Conservation (phyloP, 2,797 vertebrate species). For the Ctenosaura bakeri region DNA sequence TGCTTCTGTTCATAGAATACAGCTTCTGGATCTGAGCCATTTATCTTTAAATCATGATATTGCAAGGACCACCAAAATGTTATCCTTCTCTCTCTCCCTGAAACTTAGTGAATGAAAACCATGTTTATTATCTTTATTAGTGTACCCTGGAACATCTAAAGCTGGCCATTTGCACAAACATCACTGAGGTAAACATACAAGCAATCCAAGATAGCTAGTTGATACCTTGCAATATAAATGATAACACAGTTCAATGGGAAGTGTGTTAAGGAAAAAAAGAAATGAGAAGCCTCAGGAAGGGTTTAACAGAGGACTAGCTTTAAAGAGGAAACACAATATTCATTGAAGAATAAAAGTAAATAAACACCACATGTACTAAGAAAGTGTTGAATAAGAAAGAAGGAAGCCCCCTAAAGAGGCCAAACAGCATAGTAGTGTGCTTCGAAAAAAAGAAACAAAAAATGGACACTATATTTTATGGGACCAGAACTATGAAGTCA, state of each 20-base stretch:
- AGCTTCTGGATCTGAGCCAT: neutral
- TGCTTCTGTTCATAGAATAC: neutral
- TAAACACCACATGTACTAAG: neutral
- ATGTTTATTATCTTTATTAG: neutral
- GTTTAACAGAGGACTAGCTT: neutral
- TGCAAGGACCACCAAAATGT: neutral
- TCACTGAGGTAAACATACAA: neutral
- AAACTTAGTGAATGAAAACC: neutral
- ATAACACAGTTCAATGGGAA: neutral
- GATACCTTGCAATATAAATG: constrained; percentile 6
- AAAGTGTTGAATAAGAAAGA: neutral
- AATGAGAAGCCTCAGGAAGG: neutral
- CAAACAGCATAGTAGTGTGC: neutral
- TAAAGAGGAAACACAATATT: neutral
- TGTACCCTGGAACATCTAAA: neutral
- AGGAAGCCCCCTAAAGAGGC: too few relatives aligned
- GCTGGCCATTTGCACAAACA: neutral
- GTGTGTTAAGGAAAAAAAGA: neutral
- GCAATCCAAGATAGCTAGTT: neutral
- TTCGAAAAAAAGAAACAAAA: neutral
- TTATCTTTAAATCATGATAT: neutral
- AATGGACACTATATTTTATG: neutral
- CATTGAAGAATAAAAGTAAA: neutral
- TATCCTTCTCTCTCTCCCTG: neutral
- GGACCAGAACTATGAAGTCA: neutral